Evolutionary conservation across 2,888 invertebrate species (phyloP), one percentile per base, ranked within the genome.

Genomic region (Drosophila robusta): DNA sequence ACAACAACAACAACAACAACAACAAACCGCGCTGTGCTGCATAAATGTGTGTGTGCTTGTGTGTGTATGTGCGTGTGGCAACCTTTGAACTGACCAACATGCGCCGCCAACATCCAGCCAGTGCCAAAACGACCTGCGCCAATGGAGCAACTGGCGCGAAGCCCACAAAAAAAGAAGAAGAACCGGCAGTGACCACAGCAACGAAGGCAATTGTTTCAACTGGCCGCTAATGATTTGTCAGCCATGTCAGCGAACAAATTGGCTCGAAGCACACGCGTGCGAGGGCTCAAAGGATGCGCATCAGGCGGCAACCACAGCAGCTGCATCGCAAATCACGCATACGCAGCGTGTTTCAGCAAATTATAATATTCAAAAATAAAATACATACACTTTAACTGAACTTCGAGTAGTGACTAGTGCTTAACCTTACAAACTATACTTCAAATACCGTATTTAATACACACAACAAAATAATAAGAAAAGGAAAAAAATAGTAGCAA

Each of bases 261-360:
- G 72, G 69, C 66, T 69, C 51, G 41, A 55, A 71, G 61, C 87
- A 87, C 69, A 84, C 66, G 85, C 73, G 75, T 75, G 69, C 65
- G 77, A 69, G 80, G 70, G 75, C 72, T 80, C 87, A 80, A 87
- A 71, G 87, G 74, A 77, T 75, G 75, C 77, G 74, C 85, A 84
- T 82, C 81, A 58, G 22, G 24, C 57, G 54, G 38, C 60, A 56
- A 11, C 38, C 41, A 55, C 58, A 34, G 39, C 32, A 24, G 29
- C 29, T 29, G 61, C 60, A 14, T 39, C 46, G 39, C 57, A 72
- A 47, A 74, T 76, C 42, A 45, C 63, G 77, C 63, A 77, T 78
- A 77, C 78, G 78, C 77, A 38, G 67, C 58, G 61, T 77, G 2
- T 6, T 46, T 61, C 56, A 41, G 22, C 1, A 22, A 29, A 29